Base-by-base conservation (phyloP, 2,888 invertebrate species). In the Orthosia gracilis region DNA sequence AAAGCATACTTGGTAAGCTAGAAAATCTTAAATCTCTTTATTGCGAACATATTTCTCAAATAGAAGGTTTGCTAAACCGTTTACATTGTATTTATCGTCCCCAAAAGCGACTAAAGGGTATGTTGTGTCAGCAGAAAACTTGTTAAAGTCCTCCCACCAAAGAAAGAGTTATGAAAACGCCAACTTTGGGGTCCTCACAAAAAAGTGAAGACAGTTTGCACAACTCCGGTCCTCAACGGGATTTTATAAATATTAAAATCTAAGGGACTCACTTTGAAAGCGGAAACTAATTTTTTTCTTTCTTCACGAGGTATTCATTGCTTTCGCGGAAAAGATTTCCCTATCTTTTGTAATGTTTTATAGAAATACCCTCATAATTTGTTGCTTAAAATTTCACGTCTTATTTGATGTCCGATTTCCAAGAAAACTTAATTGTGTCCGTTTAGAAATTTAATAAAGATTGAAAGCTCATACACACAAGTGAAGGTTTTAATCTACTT, bases 81-180 rank as follows among this genome's bases (percentile, higher is more conserved):
- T 90, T 89, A 90, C 84, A 87, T 90, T 89, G 82, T 88, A 90
- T 90, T 87, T 87, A 88, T 88, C 87, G 82, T 82, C 75, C 76
- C 83, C 73, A 76, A 89, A 85, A 86, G 79, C 76, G 80, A 76
- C 74, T 69, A 66, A 76, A 79, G 69, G 88, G 85, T 87, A 88
- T 91, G 92, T 92, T 92, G 90, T 91, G 92, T 94, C 94, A 94
- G 93, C 93, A 83, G 86, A 90, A 95, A 94, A 94, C 93, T 95
- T 94, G 91, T 91, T 90, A 92, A 94, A 94, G 91, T 93, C 93
- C 90, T 89, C 86, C 88, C 87, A 89, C 89, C 90, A 92, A 94
- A 92, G 91, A 93, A 94, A 92, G 95, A 95, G 94, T 95, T 95
- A 94, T 94, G 93, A 95, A 95, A 95, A 93, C 90, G 93, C 91